These are phyloP conservation scores for Thinocorus orbignyianus DNA, from an alignment of 2,113 vertebrate species.

Conservation along the genomic window DNA sequence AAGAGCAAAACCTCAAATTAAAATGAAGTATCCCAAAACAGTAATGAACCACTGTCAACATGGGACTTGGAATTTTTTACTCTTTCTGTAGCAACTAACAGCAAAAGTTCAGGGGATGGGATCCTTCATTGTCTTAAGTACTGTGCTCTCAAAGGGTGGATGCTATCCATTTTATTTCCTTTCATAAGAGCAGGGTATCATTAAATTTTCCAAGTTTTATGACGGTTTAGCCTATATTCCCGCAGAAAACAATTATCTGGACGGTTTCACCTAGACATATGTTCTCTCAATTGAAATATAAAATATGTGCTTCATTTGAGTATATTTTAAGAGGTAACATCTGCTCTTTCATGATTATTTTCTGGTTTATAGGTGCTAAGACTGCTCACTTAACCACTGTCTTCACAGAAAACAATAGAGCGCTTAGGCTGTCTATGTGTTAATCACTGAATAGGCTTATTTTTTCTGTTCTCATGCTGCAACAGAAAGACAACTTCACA, in stretches of 20 bases:
- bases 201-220: background rate
- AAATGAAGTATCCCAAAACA: background rate
- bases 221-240: background rate
- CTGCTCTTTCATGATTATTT: background rate
- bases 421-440: background rate
- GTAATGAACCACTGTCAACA: background rate
- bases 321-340: background rate
- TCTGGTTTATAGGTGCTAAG: background rate
- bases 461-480: background rate
- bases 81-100: background rate
- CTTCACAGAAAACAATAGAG: background rate
- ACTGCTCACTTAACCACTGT: background rate
- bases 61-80: background rate
- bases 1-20: background rate
- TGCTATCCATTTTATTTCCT: background rate
- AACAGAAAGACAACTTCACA: background rate
- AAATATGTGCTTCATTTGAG: background rate
- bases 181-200: background rate
- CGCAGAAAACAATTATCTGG: background rate
- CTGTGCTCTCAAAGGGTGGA: background rate
- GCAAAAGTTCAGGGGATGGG: background rate
- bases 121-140: background rate
- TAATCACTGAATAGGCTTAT: background rate
- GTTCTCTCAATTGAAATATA: background rate
- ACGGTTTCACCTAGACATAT: background rate